Evolutionary conservation across 2,797 vertebrate species (phyloP), one percentile per base, ranked within the genome.

Genomic region (Gallirallus australis): DNA sequence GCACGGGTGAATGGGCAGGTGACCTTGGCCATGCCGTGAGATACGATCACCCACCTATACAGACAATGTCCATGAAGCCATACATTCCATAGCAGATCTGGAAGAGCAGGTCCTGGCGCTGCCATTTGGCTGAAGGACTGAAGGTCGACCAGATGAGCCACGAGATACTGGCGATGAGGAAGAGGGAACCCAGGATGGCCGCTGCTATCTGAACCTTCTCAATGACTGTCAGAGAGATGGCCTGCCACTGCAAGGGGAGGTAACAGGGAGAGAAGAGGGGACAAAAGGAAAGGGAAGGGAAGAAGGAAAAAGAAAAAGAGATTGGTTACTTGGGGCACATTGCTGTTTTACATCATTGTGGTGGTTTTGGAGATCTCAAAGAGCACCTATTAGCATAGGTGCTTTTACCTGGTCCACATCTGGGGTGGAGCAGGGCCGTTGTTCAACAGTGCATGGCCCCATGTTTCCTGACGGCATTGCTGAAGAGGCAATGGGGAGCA

Each of bases 11-110:
- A 63, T 0, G 2, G 39, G 40, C 2, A 0, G 35, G 76, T 1
- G 2, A 68, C 83, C 13, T 57, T 1, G 2, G 72, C 37, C 3
- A 1, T 3, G 37, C 73, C 31, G 1, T 33, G 63, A 96, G 81
- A 57, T 13, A 23, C 1, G 2, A 78, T 88, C 91, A 98, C 99
- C 98, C 97, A 99, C 99, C 99, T 93, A 99, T 99, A 98, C 99
- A 99, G 97, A 99, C 99, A 93, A 99, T 98, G 68, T 99, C 99
- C 99, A 99, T 99, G 98, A 99, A 99, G 98, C 99, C 99, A 0
- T 99, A 99, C 99, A 99, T 99, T 97, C 99, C 99, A 15, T 99
- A 99, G 98, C 99, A 99, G 98, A 99, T 99, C 99, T 99, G 99
- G 98, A 99, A 99, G 94, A 99, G 99, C 97, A 99, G 99, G 98